Evolutionary conservation across 2,888 invertebrate genomes (phyloP).

Genomic region (Microctonus hyperodae): DNA sequence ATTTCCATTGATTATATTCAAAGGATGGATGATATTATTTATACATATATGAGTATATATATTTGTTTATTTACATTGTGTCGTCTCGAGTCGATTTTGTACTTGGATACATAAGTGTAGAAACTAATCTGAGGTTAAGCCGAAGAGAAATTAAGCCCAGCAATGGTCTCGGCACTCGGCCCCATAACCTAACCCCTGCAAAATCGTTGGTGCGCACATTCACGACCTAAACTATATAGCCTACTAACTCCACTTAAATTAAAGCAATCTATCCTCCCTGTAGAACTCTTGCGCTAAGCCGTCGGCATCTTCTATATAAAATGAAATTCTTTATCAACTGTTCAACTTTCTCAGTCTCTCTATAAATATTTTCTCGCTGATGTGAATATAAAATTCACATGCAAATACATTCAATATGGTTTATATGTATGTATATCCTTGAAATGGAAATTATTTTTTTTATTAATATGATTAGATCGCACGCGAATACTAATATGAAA

Average conservation of each 20-base stretch:
- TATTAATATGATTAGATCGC: constrained; percentile 56
- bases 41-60: background rate
- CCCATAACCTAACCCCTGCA: constrained; percentile 38
- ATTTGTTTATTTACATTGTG: background rate
- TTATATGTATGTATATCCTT: background rate
- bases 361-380: background rate
- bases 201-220: constrained; percentile 32
- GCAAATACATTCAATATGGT: background rate
- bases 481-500: constrained; percentile 58
- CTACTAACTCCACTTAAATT: constrained; percentile 57
- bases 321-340: constrained; percentile 42
- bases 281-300: constrained; percentile 54
- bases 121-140: constrained; percentile 49
- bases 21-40: background rate
- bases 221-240: constrained; percentile 36
- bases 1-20: background rate
- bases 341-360: constrained; percentile 16
- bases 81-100: constrained; percentile 13
- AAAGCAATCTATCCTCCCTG: constrained; percentile 57
- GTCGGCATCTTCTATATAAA: constrained; percentile 46
- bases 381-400: background rate
- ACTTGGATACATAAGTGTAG: constrained; percentile 35
- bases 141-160: constrained; percentile 52
- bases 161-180: constrained; percentile 38
- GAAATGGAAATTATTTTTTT: constrained; percentile 18